Evolutionary conservation across 2,113 vertebrate genomes (phyloP).

Genomic region (Panthera tigris): DNA sequence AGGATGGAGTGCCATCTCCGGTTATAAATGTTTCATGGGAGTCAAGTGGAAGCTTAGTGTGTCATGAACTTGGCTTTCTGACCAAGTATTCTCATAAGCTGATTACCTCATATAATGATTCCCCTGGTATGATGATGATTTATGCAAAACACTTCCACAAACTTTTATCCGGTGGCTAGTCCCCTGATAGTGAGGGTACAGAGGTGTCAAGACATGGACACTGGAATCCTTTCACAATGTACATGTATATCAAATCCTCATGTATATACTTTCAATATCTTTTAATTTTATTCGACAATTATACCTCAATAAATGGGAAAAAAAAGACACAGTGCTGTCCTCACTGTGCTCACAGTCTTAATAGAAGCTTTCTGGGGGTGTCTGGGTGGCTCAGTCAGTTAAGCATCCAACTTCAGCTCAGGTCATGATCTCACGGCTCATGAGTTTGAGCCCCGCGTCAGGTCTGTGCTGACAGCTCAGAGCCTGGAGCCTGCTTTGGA

Average conservation of each 20-base stretch:
- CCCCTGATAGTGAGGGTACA: not conserved
- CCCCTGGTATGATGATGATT: not conserved
- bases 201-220: not conserved
- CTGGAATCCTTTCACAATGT: not conserved
- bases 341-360: not conserved
- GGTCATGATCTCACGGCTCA: no score
- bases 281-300: not conserved
- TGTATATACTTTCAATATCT: not conserved
- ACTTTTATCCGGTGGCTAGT: not conserved
- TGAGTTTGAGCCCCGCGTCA: no score
- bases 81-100: not conserved
- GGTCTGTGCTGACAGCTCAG: no score
- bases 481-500: no score
- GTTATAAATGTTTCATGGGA: not conserved
- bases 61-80: not conserved
- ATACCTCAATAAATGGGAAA: not conserved
- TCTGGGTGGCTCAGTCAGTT: no score
- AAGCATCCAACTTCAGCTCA: no score
- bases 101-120: not conserved
- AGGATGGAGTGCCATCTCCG: not conserved
- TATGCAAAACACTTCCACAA: not conserved
- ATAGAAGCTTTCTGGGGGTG: not conserved
- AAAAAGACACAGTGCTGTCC: not conserved
- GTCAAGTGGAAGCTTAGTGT: not conserved
- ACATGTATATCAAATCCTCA: not conserved